Evolutionary conservation across 30 jellyfish, hydroid and myxozoan species (phyloP).

Genomic region (Chrysaora quinquecirrha): DNA sequence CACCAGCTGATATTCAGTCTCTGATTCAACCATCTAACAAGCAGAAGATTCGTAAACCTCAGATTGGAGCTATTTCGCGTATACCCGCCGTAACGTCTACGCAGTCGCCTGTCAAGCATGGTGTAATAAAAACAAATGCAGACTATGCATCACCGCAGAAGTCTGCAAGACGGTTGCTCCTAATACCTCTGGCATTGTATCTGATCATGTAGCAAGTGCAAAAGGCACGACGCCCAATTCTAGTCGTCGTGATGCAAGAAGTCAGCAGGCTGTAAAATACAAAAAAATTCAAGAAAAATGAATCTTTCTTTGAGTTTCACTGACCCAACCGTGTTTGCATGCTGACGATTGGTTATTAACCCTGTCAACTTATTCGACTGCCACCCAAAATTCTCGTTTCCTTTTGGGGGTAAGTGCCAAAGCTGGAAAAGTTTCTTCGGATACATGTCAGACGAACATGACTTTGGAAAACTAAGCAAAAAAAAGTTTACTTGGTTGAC

Average conservation of each 20-base stretch:
- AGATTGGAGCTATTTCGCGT: constrained; percentile 39
- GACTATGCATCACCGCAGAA: constrained; percentile 8
- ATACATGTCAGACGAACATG: too few species aligned
- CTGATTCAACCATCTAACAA: background rate
- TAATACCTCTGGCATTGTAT: background rate
- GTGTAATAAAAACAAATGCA: constrained; percentile 23
- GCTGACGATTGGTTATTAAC: too few species aligned
- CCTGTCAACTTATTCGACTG: too few species aligned
- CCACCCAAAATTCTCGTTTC: too few species aligned
- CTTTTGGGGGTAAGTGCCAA: too few species aligned
- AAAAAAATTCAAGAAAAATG: background rate
- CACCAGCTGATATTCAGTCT: background rate
- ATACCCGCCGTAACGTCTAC: constrained; percentile 52
- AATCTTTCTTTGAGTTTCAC: background rate
- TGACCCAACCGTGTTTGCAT: too few species aligned
- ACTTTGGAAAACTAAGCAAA: too few species aligned
- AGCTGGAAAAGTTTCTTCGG: too few species aligned
- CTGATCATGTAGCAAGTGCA: background rate
- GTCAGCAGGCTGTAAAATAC: constrained; percentile 1
- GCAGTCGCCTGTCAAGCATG: constrained; percentile 52
- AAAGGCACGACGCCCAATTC: background rate
- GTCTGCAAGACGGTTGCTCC: constrained; percentile 4
- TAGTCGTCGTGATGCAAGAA: background rate
- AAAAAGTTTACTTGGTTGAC: too few species aligned
- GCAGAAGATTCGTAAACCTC: constrained; percentile 50